Evolutionary conservation across 1,140 invertebrate genomes (phyloP), one percentile per base, ranked within the genome.

Genomic region (Planococcus citri): DNA sequence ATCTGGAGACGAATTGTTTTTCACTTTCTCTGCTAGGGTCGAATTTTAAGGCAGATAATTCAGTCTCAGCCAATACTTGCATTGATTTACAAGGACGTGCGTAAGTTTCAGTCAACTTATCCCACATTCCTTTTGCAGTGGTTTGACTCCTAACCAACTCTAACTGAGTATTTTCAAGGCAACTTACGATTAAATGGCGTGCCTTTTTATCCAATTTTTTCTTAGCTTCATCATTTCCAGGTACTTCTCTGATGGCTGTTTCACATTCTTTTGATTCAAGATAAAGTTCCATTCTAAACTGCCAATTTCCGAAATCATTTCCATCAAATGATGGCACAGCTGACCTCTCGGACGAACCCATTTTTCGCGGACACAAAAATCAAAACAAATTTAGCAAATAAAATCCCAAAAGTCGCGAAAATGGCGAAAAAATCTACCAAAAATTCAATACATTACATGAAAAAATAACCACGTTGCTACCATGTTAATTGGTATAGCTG

Each of bases 131-230:
- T 24, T 57, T 74, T 12, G 74, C 72, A 24, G 73, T 70, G 38
- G 73, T 70, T 20, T 69, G 25, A 17, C 73, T 60, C 1, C 70
- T 70, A 4, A 76, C 69, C 24, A 69, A 74, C 70, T 76, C 73
- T 20, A 75, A 64, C 57, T 76, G 74, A 60, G 73, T 72, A 69
- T 76, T 75, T 27, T 71, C 58, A 21, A 75, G 73, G n/a, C 71
- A 68, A 70, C 73, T 70, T 38, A 72, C 73, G 38, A 75, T 75
- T 25, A 74, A 75, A 60, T 76, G 75, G 37, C 67, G 74, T 27
- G 72, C 72, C 72, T 73, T 74, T 17, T 73, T 25, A 71, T 75
- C 70, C 14, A 73, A 71, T 61, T 74, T 60, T 12, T 1, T 69
- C 4, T 72, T 70, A 9, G 57, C 21, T n/a, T 71, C 70, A 1